Evolutionary conservation across 1,140 invertebrate species (phyloP).

Genomic region (Ctenoplectra terminalis): DNA sequence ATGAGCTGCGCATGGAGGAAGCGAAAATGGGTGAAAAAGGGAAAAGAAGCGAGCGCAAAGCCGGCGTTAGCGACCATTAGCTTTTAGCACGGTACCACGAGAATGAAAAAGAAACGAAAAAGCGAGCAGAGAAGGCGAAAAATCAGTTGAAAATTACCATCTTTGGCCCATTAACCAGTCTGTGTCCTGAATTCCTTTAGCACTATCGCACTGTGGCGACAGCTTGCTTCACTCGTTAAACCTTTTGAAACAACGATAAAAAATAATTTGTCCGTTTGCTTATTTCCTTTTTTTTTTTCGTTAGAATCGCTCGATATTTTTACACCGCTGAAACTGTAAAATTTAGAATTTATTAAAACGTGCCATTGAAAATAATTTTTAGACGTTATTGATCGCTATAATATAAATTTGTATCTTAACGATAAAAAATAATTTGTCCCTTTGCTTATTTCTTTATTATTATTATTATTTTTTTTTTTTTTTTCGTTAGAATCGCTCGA

Average conservation of each 20-base stretch:
- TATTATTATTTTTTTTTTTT: no score
- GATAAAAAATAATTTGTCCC: neutral
- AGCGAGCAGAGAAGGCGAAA: slow-evolving; percentile 45
- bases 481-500: no score
- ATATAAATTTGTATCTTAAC: no score
- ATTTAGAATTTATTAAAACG: neutral
- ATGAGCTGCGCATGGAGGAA: slow-evolving; percentile 35
- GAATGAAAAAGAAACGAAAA: slow-evolving; percentile 47
- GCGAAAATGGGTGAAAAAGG: slow-evolving; percentile 62
- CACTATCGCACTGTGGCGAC: slow-evolving; percentile 14
- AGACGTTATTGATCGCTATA: neutral
- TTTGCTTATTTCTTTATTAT: neutral
- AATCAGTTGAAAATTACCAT: slow-evolving; percentile 78
- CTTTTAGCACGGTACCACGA: slow-evolving; percentile 72
- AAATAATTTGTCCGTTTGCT: neutral
- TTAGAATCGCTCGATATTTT: neutral
- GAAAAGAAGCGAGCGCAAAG: slow-evolving; percentile 53
- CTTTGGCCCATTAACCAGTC: slow-evolving; percentile 72
- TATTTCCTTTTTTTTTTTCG: no score
- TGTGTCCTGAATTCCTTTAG: slow-evolving; percentile 73
- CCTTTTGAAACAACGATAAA: neutral
- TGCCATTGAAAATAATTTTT: neutral
- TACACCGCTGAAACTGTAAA: neutral
- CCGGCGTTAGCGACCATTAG: slow-evolving; percentile 67
- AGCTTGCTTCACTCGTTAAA: slow-evolving; percentile 34